These are phyloP conservation scores for Acomys russatus DNA, from an alignment of 2,797 vertebrate genomes.

Conservation along the genomic window DNA sequence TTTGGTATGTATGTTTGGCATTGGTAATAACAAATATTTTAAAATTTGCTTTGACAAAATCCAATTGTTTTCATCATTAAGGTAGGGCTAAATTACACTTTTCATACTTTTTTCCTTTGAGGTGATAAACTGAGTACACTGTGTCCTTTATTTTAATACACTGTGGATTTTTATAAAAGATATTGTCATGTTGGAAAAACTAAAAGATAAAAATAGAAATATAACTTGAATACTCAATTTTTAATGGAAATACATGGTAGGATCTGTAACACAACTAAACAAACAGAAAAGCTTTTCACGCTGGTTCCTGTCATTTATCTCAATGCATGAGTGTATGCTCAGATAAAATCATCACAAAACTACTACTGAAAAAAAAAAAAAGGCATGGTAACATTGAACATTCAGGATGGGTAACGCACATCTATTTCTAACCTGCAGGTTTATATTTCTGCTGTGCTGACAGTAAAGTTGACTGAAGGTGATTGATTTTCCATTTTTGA, in stretches of 20 bases:
- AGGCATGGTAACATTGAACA: background rate
- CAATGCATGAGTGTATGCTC: background rate
- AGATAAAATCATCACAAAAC: conserved; percentile 8
- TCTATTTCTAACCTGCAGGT: conserved; percentile 32
- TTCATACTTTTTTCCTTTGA: conserved; percentile 1
- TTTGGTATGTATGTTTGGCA: background rate
- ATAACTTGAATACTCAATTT: background rate
- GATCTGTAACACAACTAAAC: conserved; percentile 7
- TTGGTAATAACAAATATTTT: background rate
- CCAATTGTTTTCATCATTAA: conserved; percentile 24
- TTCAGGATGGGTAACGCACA: background rate
- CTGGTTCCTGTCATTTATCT: background rate
- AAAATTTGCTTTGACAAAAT: conserved; percentile 72
- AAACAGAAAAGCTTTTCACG: conserved; percentile 28
- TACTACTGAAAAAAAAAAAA: conserved; percentile 31
- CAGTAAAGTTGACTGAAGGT: conserved; percentile 17
- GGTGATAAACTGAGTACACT: background rate
- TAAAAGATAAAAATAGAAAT: background rate
- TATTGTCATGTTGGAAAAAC: background rate
- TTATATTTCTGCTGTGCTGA: conserved; percentile 58
- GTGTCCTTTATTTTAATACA: background rate
- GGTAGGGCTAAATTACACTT: conserved; percentile 66
- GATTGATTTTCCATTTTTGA: conserved; percentile 33
- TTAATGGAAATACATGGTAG: conserved; percentile 20
- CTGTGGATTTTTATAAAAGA: conserved; percentile 6